phyloP scores from a whole-genome alignment of 1,140 invertebrate genomes.

The Alviniconcha marisindica region DNA sequence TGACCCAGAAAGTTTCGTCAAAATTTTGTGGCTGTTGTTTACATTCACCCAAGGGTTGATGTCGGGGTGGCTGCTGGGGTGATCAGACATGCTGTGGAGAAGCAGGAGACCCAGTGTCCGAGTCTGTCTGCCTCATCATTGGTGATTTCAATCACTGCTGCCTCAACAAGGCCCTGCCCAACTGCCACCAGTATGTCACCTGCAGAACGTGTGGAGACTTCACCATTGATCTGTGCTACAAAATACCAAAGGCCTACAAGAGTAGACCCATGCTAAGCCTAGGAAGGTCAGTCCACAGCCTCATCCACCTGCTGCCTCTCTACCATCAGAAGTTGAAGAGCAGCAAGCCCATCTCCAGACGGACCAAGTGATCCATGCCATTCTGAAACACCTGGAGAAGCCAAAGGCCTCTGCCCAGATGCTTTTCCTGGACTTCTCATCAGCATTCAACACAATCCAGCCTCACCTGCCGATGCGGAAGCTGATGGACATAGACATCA shows the following conservation, averaged over 20 bases:
- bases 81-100: neutral
- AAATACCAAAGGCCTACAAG: slow-evolving; percentile 25
- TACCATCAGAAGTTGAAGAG: slow-evolving; percentile 19
- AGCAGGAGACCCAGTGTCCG: neutral
- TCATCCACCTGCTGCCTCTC: neutral
- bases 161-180: slow-evolving; percentile 10
- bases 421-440: neutral
- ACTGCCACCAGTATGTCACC: neutral
- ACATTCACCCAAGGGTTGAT: slow-evolving; percentile 11
- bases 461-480: neutral
- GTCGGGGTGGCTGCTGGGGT: neutral
- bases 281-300: neutral
- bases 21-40: neutral
- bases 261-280: neutral
- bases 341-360: neutral
- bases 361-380: too few species aligned
- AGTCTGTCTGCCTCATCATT: neutral
- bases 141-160: slow-evolving; percentile 22
- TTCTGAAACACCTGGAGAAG: too few species aligned
- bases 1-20: slow-evolving; percentile 11
- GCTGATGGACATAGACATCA: neutral
- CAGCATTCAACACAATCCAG: too few species aligned
- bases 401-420: neutral
- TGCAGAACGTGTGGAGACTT: slow-evolving; percentile 1
- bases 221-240: slow-evolving; percentile 5